phyloP scores from a whole-genome alignment of 2,797 vertebrate species.

The Ambastaia sidthimunki region DNA sequence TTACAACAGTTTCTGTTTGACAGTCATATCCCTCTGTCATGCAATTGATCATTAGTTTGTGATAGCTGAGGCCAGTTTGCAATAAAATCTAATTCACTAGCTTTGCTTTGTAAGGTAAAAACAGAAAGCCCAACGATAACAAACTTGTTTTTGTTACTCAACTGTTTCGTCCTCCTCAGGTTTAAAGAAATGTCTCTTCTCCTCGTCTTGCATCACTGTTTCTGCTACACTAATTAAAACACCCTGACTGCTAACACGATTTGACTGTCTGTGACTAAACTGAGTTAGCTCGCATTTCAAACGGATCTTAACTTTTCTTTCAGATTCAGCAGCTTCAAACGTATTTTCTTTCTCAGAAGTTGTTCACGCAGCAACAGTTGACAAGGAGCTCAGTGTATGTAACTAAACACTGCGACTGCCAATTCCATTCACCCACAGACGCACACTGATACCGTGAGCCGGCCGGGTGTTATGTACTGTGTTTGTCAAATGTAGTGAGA shows the following conservation, averaged over 20 bases:
- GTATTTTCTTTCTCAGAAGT: conserved; percentile 19
- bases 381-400: conserved; percentile 19
- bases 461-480: conserved; percentile 6
- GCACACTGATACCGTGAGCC: conserved; percentile 23
- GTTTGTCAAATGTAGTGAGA: conserved; percentile 46
- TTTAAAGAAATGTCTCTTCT: conserved; percentile 2
- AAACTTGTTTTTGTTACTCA: conserved; percentile 15
- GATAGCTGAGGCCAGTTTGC: not conserved
- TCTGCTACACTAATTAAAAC: conserved; percentile 40
- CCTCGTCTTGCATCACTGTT: conserved; percentile 19
- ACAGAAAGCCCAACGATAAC: not conserved
- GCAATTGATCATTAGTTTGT: not conserved
- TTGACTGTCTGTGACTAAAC: conserved; percentile 46
- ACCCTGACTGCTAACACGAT: conserved; percentile 53
- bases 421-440: conserved; percentile 29
- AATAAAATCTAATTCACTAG: not conserved
- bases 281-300: conserved; percentile 52
- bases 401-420: conserved; percentile 40
- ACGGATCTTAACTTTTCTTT: conserved; percentile 42
- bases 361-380: conserved; percentile 13
- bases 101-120: conserved; percentile 1
- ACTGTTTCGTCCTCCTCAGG: not conserved
- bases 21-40: not conserved
- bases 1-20: not conserved
- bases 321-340: conserved; percentile 26